Conservation (phyloP, 2,797 vertebrate genomes). For the Trachops cirrhosus region DNA sequence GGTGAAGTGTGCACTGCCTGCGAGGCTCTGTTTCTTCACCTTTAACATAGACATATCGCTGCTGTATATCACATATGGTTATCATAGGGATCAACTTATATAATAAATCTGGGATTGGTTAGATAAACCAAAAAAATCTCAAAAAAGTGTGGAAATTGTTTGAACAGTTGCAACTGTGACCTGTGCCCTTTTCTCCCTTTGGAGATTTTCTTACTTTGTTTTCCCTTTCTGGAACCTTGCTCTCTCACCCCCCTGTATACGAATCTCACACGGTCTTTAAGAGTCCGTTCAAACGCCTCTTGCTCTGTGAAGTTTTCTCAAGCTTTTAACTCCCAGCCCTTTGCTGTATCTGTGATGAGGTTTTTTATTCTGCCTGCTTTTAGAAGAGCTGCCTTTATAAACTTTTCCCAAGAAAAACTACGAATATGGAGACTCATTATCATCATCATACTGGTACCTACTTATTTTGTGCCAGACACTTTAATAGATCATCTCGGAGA, state of each 20-base stretch:
- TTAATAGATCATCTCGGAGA: neutral
- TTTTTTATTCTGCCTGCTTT: neutral
- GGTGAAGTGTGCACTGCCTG: neutral
- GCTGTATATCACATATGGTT: neutral
- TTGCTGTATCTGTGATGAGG: neutral
- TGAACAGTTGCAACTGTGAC: neutral
- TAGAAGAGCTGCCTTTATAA: neutral
- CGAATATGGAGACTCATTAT: neutral
- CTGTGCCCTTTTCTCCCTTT: neutral
- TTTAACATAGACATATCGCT: neutral
- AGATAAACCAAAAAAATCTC: neutral
- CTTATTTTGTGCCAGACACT: neutral
- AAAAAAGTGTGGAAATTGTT: neutral
- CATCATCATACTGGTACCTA: neutral
- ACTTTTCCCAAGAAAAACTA: neutral
- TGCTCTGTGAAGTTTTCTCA: neutral
- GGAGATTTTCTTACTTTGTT: neutral
- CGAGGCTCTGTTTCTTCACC: neutral
- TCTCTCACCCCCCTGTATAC: accelerated
- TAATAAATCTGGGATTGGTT: neutral
- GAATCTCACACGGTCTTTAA: neutral
- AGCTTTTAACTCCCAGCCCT: neutral
- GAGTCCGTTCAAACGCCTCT: neutral
- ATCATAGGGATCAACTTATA: neutral
- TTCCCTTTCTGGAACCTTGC: neutral